Conservation (phyloP, 1,140 invertebrate genomes). For the Aphelenchoides besseyi region DNA sequence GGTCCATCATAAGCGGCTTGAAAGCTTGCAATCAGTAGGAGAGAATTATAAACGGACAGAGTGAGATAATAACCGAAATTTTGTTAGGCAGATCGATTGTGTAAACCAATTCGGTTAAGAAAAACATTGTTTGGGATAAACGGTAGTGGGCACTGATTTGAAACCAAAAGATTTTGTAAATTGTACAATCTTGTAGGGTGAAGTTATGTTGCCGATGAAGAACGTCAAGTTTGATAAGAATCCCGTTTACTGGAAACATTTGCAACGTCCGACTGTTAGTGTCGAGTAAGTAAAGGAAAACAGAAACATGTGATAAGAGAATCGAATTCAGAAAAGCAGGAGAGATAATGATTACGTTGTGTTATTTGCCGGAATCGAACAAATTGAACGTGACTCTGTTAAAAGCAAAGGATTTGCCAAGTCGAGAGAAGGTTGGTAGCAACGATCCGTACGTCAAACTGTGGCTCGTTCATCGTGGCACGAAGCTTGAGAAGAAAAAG, state of each 20-base stretch:
- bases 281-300: constrained; percentile 21
- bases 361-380: constrained; percentile 75
- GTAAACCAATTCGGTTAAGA: too few relatives aligned
- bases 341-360: constrained; percentile 75
- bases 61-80: too few relatives aligned
- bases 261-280: constrained; percentile 51
- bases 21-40: too few relatives aligned
- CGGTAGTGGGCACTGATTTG: too few relatives aligned
- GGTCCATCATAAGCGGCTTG: too few relatives aligned
- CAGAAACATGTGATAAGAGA: constrained; percentile 17
- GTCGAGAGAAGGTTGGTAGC: constrained; percentile 49
- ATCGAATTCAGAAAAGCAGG: constrained; percentile 71
- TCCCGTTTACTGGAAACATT: constrained; percentile 58
- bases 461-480: constrained; percentile 89
- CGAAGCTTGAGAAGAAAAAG: constrained; percentile 87
- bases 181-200: too few relatives aligned
- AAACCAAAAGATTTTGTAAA: too few relatives aligned
- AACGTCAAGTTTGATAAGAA: constrained; percentile 70
- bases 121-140: too few relatives aligned
- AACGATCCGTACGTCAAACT: constrained; percentile 92
- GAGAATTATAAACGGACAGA: too few relatives aligned
- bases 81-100: too few relatives aligned
- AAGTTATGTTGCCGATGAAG: constrained; percentile 84
- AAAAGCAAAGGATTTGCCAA: constrained; percentile 62
- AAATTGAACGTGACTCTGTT: constrained; percentile 75